Conservation (phyloP, 2,888 invertebrate genomes). For the Mongoloraphidia duomilia region DNA sequence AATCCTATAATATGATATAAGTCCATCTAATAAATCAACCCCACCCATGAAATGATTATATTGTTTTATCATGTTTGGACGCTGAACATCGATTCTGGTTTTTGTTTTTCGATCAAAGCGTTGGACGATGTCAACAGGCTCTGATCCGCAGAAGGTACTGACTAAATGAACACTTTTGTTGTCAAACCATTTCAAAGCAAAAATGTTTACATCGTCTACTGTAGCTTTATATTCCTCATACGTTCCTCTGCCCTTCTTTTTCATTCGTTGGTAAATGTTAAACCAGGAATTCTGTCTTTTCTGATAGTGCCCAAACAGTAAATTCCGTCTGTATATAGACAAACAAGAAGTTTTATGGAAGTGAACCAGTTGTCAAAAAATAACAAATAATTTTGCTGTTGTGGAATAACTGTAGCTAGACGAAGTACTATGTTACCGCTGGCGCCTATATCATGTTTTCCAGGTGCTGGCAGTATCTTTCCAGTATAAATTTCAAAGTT, state of each 20-base stretch:
- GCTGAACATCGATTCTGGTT: slow-evolving; percentile 7
- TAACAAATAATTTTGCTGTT: too few species aligned
- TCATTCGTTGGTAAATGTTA: slow-evolving; percentile 10
- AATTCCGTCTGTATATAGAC: too few species aligned
- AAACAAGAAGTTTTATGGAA: too few species aligned
- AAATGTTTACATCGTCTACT: slow-evolving; percentile 9
- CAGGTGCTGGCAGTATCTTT: too few species aligned
- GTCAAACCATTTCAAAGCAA: slow-evolving; percentile 13
- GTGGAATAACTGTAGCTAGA: too few species aligned
- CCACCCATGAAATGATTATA: slow-evolving; percentile 8
- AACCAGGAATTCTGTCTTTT: slow-evolving; percentile 1
- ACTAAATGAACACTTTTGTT: slow-evolving; percentile 10
- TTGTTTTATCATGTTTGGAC: slow-evolving; percentile 9
- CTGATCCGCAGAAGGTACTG: slow-evolving; percentile 11
- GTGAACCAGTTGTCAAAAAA: too few species aligned
- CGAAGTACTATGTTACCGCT: too few species aligned
- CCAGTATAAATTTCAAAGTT: too few species aligned
- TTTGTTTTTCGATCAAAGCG: slow-evolving; percentile 10
- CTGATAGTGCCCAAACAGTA: slow-evolving; percentile 1
- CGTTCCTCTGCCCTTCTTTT: slow-evolving; percentile 11
- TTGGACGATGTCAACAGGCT: slow-evolving; percentile 11
- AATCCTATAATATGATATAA: slow-evolving; percentile 7
- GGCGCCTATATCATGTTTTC: too few species aligned
- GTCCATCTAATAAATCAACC: slow-evolving; percentile 7
- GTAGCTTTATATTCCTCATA: slow-evolving; percentile 6